Conservation (phyloP, 2,888 invertebrate species). For the Apomyelois bistriatella region DNA sequence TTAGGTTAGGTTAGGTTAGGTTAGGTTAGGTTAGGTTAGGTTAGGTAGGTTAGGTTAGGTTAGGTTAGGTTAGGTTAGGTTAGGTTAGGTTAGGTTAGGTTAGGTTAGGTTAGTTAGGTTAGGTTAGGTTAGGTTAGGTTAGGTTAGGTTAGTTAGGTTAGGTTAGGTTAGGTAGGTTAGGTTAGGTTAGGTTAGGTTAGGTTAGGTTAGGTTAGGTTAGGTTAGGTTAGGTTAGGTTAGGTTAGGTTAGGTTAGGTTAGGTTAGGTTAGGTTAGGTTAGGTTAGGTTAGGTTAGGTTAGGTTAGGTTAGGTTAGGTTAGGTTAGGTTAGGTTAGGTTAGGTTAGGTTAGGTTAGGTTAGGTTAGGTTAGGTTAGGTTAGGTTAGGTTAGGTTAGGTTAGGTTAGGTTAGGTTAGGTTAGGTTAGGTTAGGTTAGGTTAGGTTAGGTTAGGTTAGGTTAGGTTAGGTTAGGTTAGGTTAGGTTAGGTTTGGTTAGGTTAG, state of each 20-base stretch:
- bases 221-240: not conserved
- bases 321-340: not conserved
- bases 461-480: not conserved
- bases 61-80: not conserved
- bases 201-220: not conserved
- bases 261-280: not conserved
- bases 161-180: not conserved
- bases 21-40: not conserved
- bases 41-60: too few relatives aligned
- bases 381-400: not conserved
- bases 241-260: not conserved
- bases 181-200: not conserved
- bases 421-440: not conserved
- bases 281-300: constrained; percentile 6
- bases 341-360: not conserved
- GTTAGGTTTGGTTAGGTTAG: not conserved
- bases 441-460: not conserved
- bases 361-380: not conserved
- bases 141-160: not conserved
- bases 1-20: not conserved
- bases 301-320: constrained; percentile 8
- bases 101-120: not conserved
- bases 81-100: not conserved
- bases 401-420: not conserved
- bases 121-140: not conserved